Base-by-base conservation (phyloP, 2,888 invertebrate species). In the Spilarctia lutea region DNA sequence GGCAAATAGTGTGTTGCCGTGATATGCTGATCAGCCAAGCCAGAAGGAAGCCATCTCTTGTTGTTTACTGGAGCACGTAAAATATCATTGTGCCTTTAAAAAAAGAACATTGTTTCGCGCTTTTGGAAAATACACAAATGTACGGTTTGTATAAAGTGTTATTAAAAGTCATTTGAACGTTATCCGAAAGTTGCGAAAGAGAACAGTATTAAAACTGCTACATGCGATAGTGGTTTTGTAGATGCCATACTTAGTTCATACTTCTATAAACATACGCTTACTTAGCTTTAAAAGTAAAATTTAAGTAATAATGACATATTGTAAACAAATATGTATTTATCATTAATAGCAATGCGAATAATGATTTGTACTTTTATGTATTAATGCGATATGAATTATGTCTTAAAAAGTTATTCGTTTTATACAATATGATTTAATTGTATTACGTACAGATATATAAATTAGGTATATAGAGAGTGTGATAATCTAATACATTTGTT, bases 201-300 rank as follows among this genome's bases (percentile, higher is more conserved):
- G 6, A 65, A 1, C 45, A 66, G 65, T 48, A 72, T 65, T 65
- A 72, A 10, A n/a, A 39, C 18, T 39, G 18, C 18, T 48, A 69
- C 33, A 20, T n/a, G 24, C 33, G 45, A 30, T 35, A 71, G 45
- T 63, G 60, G 45, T 30, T 42, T 71, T 18, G 35, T 60, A 60
- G 56, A 33, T 45, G 71, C 65, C 63, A 65, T 71, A 71, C 24
- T 45, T 65, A 71, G 71, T 65, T 42, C 24, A 42, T 71, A 71
- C 30, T 33, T 71, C 30, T 1, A 33, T 71, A 30, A 65, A 63
- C 4, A 33, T 65, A 71, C 69, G 56, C 56, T 70, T 70, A 70
- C 10, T 70, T 30, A 45, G 45, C 39, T 70, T 70, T 56, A 70
- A 39, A 68, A 68, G 11, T 45, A 33, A 30, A 24, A 56, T 11